These are phyloP conservation scores for Brachylomia viminalis DNA, from an alignment of 2,888 invertebrate genomes.

Conservation along the genomic window DNA sequence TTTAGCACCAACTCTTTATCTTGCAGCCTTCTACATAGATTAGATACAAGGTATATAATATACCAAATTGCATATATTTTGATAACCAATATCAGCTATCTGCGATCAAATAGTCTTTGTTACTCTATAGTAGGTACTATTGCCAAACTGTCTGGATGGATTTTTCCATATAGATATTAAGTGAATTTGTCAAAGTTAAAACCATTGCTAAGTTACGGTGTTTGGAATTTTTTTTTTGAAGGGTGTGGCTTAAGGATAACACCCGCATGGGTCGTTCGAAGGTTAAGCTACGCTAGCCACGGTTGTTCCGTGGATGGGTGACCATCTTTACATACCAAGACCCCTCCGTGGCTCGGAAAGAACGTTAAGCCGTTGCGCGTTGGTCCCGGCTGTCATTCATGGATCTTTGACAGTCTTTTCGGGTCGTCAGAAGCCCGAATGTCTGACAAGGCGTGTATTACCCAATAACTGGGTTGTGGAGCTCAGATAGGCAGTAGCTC, in stretches of 20 bases:
- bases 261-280: neutral
- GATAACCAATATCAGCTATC: constrained; percentile 48
- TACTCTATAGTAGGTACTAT: constrained; percentile 12
- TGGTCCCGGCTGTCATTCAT: neutral
- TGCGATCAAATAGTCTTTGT: constrained; percentile 15
- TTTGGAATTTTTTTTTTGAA: neutral
- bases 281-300: neutral
- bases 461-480: too few species aligned
- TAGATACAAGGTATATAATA: constrained; percentile 45
- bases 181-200: neutral
- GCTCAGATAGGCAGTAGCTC: neutral
- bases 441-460: neutral
- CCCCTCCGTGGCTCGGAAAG: neutral
- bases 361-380: neutral
- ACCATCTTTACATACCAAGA: neutral
- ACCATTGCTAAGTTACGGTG: neutral
- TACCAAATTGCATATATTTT: constrained; percentile 37
- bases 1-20: constrained; percentile 60
- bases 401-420: neutral
- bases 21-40: constrained; percentile 48
- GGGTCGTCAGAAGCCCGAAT: neutral
- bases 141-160: constrained; percentile 52
- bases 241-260: neutral
- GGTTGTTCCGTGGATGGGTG: neutral
- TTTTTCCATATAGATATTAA: constrained; percentile 40